Evolutionary conservation across 2,888 invertebrate species (phyloP).

Genomic region (Dione juno): DNA sequence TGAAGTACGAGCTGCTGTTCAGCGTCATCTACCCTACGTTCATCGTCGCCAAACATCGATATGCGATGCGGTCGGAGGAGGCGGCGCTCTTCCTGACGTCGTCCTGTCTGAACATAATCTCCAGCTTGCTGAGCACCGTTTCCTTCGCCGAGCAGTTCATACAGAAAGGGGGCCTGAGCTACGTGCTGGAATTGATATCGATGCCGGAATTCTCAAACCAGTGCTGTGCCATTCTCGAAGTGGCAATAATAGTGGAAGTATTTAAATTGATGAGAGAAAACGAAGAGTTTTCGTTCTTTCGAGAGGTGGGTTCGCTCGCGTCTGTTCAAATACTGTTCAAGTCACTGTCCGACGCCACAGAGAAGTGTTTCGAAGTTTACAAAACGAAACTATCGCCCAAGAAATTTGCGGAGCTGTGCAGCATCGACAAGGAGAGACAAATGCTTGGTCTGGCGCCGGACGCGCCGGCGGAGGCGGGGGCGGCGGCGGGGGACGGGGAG

Average conservation of each 20-base stretch:
- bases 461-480: background rate
- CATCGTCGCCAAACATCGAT: slow-evolving; percentile 79
- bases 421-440: slow-evolving; percentile 60
- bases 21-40: slow-evolving; percentile 85
- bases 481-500: slow-evolving; percentile 37
- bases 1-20: slow-evolving; percentile 83
- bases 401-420: slow-evolving; percentile 63
- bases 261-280: slow-evolving; percentile 73
- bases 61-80: slow-evolving; percentile 73
- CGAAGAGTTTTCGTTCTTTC: slow-evolving; percentile 59
- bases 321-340: slow-evolving; percentile 76
- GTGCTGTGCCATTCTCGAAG: slow-evolving; percentile 85
- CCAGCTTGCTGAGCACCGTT: slow-evolving; percentile 81
- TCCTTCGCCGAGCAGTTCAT: slow-evolving; percentile 84
- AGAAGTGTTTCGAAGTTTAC: slow-evolving; percentile 68
- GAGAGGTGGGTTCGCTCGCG: slow-evolving; percentile 68
- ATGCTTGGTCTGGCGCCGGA: slow-evolving; percentile 49
- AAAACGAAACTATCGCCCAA: slow-evolving; percentile 61
- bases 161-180: slow-evolving; percentile 81
- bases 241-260: slow-evolving; percentile 84
- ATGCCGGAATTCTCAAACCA: slow-evolving; percentile 82
- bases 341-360: slow-evolving; percentile 67
- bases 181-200: slow-evolving; percentile 80
- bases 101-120: slow-evolving; percentile 84
- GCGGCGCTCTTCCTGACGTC: slow-evolving; percentile 82